Conservation (phyloP, 2,113 vertebrate genomes). For the Eubucco bourcierii region DNA sequence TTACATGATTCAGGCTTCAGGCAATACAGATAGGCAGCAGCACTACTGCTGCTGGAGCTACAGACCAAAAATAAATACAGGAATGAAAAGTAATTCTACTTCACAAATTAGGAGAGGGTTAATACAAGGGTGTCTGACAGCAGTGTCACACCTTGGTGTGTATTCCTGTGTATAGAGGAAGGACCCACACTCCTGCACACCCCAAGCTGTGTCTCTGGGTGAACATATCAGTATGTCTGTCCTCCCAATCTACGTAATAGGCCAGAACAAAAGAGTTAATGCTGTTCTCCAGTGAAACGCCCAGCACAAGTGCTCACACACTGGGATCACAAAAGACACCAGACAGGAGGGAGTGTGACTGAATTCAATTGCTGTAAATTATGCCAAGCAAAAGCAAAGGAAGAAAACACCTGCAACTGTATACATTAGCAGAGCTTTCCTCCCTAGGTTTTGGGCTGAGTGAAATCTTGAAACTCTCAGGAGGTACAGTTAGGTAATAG, state of each 20-base stretch:
- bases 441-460: neutral
- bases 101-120: neutral
- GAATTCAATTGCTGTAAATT: neutral
- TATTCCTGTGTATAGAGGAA: neutral
- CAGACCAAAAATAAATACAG: neutral
- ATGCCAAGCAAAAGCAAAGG: neutral
- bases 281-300: neutral
- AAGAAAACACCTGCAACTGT: neutral
- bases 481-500: neutral
- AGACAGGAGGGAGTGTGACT: neutral
- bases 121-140: neutral
- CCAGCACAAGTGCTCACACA: neutral
- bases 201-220: neutral
- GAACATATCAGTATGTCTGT: neutral
- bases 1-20: neutral
- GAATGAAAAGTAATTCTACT: neutral
- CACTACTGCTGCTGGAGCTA: neutral
- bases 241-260: neutral
- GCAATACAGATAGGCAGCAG: neutral
- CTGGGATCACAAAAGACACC: neutral
- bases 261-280: neutral
- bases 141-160: too few relatives aligned
- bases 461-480: neutral
- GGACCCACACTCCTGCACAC: accelerated
- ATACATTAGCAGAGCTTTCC: neutral